Evolutionary conservation across 2,888 invertebrate species (phyloP).

Genomic region (Dryomyza anilis): DNA sequence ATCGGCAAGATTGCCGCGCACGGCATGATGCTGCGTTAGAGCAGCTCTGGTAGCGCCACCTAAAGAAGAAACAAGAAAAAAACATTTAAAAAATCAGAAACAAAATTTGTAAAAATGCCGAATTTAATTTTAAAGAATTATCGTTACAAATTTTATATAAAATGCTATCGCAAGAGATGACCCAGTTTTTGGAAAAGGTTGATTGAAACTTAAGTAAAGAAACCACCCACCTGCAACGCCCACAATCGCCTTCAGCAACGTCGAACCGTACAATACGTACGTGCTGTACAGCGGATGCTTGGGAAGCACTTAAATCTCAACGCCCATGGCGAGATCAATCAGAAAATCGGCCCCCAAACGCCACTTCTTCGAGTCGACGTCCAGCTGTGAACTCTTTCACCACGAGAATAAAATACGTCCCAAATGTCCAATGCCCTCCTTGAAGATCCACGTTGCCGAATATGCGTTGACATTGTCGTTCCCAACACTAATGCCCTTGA

Average conservation of each 20-base stretch:
- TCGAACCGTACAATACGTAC: slow-evolving; percentile 73
- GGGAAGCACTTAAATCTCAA: slow-evolving; percentile 81
- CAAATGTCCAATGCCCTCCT: slow-evolving; percentile 91
- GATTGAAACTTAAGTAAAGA: too few species aligned
- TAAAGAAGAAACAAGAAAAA: slow-evolving; percentile 36
- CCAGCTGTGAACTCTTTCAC: slow-evolving; percentile 84
- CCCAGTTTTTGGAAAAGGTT: too few species aligned
- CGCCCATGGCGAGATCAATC: slow-evolving; percentile 87
- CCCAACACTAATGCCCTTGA: slow-evolving; percentile 93
- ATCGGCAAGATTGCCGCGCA: slow-evolving; percentile 89
- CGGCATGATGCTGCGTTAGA: slow-evolving; percentile 91
- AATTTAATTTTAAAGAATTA: too few species aligned
- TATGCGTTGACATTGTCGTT: slow-evolving; percentile 82
- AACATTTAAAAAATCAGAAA: neutral
- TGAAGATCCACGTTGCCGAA: slow-evolving; percentile 94
- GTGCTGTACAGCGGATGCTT: slow-evolving; percentile 68
- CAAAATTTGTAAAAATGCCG: too few species aligned
- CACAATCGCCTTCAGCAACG: slow-evolving; percentile 83
- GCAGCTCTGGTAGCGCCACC: slow-evolving; percentile 93
- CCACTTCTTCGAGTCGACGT: slow-evolving; percentile 95
- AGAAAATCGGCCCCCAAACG: slow-evolving; percentile 90
- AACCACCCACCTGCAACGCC: slow-evolving; percentile 88
- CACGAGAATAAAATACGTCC: slow-evolving; percentile 89
- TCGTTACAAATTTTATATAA: too few species aligned
- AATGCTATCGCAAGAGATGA: too few species aligned